phyloP scores from a whole-genome alignment of 1,140 invertebrate species.

The Dendroctonus ponderosae region DNA sequence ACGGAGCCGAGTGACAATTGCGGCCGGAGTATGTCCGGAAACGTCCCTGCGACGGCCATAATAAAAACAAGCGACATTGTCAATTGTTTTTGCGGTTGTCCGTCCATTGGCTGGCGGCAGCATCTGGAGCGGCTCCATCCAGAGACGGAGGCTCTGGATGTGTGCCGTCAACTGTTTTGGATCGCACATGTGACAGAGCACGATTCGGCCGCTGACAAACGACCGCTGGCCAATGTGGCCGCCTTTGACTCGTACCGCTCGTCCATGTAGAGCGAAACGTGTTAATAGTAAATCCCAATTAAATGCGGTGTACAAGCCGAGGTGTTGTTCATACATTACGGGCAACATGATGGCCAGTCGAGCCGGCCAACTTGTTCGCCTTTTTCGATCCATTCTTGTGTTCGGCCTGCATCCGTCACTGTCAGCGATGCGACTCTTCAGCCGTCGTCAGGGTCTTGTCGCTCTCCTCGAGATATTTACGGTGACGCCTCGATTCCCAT shows the following conservation, averaged over 20 bases:
- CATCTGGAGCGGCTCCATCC: too few relatives aligned
- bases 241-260: conserved; percentile 21
- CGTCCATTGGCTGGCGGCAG: too few relatives aligned
- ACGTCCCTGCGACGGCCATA: conserved; percentile 32
- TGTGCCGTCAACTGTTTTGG: too few relatives aligned
- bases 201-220: not conserved
- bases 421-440: conserved; percentile 15
- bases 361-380: conserved; percentile 33
- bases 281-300: conserved; percentile 50
- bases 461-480: conserved; percentile 14
- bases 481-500: conserved; percentile 13
- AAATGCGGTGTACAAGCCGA: conserved; percentile 44
- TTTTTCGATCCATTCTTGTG: conserved; percentile 34
- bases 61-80: conserved; percentile 46
- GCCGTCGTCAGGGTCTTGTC: conserved; percentile 22
- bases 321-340: conserved; percentile 49
- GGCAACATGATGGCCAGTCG: conserved; percentile 39
- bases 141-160: too few relatives aligned
- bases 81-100: conserved; percentile 38
- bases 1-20: conserved; percentile 44
- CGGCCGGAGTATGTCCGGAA: conserved; percentile 43
- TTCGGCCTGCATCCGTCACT: conserved; percentile 31
- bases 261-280: conserved; percentile 43
- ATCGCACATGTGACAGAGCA: too few relatives aligned
- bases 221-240: conserved; percentile 1